Base-by-base conservation (phyloP, 2,888 invertebrate genomes). In the Incurvaria masculella region DNA sequence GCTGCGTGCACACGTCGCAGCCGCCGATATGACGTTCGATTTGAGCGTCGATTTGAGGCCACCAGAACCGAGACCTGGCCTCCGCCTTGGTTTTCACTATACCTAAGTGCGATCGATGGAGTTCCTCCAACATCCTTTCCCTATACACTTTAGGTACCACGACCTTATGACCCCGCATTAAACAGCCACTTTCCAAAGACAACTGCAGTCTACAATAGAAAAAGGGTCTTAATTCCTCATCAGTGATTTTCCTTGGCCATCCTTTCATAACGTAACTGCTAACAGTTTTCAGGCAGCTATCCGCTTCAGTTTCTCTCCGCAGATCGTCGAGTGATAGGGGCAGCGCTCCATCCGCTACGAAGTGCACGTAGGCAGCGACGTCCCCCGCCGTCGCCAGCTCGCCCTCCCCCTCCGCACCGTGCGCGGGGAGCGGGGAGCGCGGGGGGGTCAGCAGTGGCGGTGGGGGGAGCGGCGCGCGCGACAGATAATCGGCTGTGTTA, bases 1-100 rank as follows among this genome's bases (percentile, higher is more conserved):
- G 41, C 33, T 45, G 39, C 2, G 23, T 46, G 42, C 55, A 56
- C 17, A 52, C 51, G 1, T 18, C 21, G 21, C 54, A 55, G 11
- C 33, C 11, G 2, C 39, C 49, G 4, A 44, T 44, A 33, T 47
- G 16, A 10, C 38, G 39, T 26, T 51, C 54, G 18, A 52, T 39
- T 16, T 46, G 49, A 2, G 49, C 47, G 42, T 53, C 53, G 18
- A 53, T 47, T 40, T 52, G 52, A 11, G 53, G 52, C 41, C 50
- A 54, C 52, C 51, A 52, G 14, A 54, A 17, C 8, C 47, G 18
- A 6, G 20, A 14, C 16, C 54, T 49, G 10, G 50, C 52, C 46
- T 49, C 51, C 14, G 54, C 51, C 23, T 52, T 52, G 44, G 48
- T 51, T 46, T 51, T 52, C 5, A 19, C n/a, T 27, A 27, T 27